Percentiles rank a stretch among this genome's conserved stretches.
These are phyloP conservation scores for Sceloporus tristichus DNA, from an alignment of 2,113 vertebrate species.

Conservation along the genomic window DNA sequence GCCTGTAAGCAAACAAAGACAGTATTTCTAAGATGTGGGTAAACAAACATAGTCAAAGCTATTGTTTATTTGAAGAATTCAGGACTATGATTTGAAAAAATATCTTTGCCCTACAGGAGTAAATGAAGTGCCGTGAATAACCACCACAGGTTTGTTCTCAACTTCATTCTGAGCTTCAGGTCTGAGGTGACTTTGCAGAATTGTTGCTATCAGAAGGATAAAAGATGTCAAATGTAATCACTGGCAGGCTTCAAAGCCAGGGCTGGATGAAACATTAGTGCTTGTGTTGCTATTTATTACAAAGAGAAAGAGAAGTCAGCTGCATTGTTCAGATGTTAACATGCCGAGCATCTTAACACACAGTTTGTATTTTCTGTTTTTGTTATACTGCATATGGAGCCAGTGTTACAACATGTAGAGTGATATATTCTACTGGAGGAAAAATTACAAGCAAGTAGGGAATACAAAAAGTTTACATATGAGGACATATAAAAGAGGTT, in stretches of 20 bases:
- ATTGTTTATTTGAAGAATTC: conserved; percentile 31
- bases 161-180: background rate
- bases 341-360: background rate
- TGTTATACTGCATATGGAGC: no score
- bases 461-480: no score
- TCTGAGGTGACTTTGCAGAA: conserved; percentile 16
- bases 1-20: conserved; percentile 26
- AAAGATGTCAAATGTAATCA: conserved; percentile 27
- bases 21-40: conserved; percentile 9
- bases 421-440: no score
- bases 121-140: conserved; percentile 39
- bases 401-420: no score
- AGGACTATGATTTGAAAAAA: conserved; percentile 41
- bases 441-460: background rate
- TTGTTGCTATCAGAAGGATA: background rate
- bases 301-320: background rate
- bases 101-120: conserved; percentile 33
- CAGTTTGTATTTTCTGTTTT: background rate
- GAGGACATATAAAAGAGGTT: background rate
- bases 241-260: fast-evolving
- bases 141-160: background rate
- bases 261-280: conserved; percentile 29
- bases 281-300: background rate
- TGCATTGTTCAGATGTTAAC: background rate
- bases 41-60: background rate